phyloP scores from a whole-genome alignment of 2,797 vertebrate genomes.

The Delichon dasypus region DNA sequence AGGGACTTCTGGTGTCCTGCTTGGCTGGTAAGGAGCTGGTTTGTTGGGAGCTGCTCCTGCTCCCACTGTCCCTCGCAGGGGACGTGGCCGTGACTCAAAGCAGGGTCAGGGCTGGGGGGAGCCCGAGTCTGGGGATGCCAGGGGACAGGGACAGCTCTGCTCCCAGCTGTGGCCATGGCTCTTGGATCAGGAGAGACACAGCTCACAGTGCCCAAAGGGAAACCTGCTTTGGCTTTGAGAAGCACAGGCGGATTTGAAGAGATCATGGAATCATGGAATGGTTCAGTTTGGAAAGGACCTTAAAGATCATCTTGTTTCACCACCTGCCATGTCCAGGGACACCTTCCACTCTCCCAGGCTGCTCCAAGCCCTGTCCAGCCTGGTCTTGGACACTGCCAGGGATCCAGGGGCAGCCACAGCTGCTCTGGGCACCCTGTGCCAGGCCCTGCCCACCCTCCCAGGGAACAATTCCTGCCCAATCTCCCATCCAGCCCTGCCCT shows the following conservation, averaged over 20 bases:
- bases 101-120: background rate
- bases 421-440: background rate
- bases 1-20: background rate
- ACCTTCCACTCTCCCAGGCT: fast-evolving
- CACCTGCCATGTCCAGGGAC: background rate
- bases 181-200: background rate
- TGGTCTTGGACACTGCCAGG: background rate
- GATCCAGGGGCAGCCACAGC: background rate
- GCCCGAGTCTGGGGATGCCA: fast-evolving
- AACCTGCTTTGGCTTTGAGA: background rate
- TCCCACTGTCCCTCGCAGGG: background rate
- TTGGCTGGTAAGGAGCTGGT: background rate
- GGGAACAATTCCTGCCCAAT: background rate
- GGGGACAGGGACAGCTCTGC: background rate
- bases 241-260: background rate
- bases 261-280: background rate
- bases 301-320: fast-evolving
- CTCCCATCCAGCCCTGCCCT: background rate
- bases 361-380: fast-evolving
- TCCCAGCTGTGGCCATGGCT: background rate
- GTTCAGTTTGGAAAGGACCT: background rate
- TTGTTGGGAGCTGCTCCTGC: background rate
- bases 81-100: background rate
- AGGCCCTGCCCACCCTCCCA: background rate
- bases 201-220: background rate